Percentiles rank a stretch among this genome's conserved stretches.
Evolutionary conservation across 1,140 invertebrate genomes (phyloP).

Genomic region (Oreohelix idahoensis): DNA sequence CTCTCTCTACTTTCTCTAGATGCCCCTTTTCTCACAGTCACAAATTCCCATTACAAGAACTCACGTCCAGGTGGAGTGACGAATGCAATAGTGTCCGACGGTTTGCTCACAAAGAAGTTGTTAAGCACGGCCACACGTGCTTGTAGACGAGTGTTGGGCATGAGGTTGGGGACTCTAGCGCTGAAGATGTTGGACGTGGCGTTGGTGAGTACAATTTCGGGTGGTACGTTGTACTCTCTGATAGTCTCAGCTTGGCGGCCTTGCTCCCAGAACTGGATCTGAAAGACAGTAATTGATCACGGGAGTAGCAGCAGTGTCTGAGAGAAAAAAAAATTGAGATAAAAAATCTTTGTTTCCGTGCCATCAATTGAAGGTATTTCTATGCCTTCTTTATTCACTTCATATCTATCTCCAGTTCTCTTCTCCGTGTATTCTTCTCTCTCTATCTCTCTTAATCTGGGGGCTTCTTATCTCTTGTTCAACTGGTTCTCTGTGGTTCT

Average conservation of each 20-base stretch:
- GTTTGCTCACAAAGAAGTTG: slow-evolving; percentile 32
- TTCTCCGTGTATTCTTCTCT: too few species aligned
- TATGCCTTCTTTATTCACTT: too few species aligned
- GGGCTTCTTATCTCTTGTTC: too few species aligned
- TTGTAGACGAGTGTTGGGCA: slow-evolving; percentile 15
- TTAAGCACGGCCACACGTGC: slow-evolving; percentile 24
- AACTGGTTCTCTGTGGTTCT: too few species aligned
- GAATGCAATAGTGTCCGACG: slow-evolving; percentile 9
- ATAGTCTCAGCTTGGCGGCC: slow-evolving; percentile 4
- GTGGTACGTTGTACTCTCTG: background rate
- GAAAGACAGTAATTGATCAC: background rate
- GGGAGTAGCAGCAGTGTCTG: too few species aligned
- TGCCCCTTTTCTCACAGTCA: background rate
- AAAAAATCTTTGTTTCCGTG: too few species aligned
- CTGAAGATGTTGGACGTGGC: background rate
- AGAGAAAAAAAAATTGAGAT: too few species aligned
- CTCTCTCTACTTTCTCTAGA: background rate
- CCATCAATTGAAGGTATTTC: too few species aligned
- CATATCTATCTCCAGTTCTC: too few species aligned
- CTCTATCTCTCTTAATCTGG: too few species aligned
- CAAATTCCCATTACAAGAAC: background rate
- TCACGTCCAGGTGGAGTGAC: slow-evolving; percentile 20
- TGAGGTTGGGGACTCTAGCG: background rate
- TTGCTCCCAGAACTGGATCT: slow-evolving; percentile 26
- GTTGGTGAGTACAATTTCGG: background rate